Evolutionary conservation across 2,888 invertebrate genomes (phyloP).

Genomic region (Tetramorium bicarinatum): DNA sequence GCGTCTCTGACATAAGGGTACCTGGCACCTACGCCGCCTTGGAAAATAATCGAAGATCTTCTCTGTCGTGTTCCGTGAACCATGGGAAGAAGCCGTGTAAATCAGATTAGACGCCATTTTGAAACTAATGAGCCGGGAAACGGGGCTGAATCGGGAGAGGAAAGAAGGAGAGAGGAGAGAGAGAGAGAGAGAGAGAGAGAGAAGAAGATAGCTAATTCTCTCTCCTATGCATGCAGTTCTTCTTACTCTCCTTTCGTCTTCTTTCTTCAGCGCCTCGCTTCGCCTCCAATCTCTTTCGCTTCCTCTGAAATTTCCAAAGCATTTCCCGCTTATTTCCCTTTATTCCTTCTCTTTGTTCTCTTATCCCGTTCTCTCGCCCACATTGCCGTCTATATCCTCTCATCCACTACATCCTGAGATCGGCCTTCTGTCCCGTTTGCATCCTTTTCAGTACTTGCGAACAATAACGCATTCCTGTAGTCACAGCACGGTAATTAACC

Average conservation of each 20-base stretch:
- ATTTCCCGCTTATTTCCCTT: constrained; percentile 29
- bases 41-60: constrained; percentile 53
- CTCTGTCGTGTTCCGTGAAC: constrained; percentile 32
- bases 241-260: neutral
- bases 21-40: neutral
- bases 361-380: neutral
- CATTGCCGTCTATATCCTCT: neutral
- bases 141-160: constrained; percentile 50
- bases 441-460: constrained; percentile 36
- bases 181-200: neutral
- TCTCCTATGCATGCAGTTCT: neutral
- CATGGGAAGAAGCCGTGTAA: constrained; percentile 51
- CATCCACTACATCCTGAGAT: constrained; percentile 12
- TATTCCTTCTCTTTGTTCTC: constrained; percentile 20
- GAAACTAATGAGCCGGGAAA: constrained; percentile 61
- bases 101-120: constrained; percentile 65
- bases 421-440: constrained; percentile 9
- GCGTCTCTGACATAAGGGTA: neutral
- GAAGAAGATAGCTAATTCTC: neutral
- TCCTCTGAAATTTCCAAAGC: constrained; percentile 34
- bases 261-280: constrained; percentile 7
- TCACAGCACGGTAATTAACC: constrained; percentile 67
- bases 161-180: neutral
- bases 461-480: constrained; percentile 57
- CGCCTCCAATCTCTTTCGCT: constrained; percentile 13